phyloP scores from a whole-genome alignment of 2,888 invertebrate genomes.

The Anodontia alba region DNA sequence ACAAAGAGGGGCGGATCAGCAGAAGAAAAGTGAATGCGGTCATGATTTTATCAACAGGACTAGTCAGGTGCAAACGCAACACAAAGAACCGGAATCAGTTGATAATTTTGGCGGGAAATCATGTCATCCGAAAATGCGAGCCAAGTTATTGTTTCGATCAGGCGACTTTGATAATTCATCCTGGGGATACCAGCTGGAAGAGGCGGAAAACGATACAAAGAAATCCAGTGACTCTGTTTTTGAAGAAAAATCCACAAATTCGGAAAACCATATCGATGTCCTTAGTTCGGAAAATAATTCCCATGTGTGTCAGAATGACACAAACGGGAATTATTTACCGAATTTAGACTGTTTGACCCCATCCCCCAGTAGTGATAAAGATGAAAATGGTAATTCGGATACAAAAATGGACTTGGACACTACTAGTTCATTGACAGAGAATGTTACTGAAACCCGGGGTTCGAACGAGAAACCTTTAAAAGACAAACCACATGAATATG shows the following conservation, averaged over 20 bases:
- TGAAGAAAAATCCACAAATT: background rate
- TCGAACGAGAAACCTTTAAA: background rate
- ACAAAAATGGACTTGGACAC: background rate
- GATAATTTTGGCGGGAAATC: conserved; percentile 58
- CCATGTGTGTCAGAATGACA: background rate
- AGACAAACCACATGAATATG: conserved; percentile 24
- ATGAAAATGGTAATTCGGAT: background rate
- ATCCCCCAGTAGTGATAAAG: background rate
- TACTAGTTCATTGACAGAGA: background rate
- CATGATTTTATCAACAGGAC: background rate
- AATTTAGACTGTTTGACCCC: background rate
- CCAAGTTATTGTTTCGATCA: conserved; percentile 57
- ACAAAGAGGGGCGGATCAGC: conserved; percentile 2
- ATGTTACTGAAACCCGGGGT: background rate
- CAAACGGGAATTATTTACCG: conserved; percentile 17
- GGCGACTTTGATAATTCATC: conserved; percentile 53
- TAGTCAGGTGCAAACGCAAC: conserved; percentile 21
- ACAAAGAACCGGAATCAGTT: conserved; percentile 21
- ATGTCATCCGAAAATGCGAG: conserved; percentile 64
- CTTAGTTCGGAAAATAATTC: background rate
- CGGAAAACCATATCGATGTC: background rate
- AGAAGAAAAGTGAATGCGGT: background rate
- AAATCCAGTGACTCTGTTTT: background rate
- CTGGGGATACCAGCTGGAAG: conserved; percentile 58
- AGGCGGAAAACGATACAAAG: conserved; percentile 3